phyloP scores from a whole-genome alignment of 2,888 invertebrate species.

The Drosophila stalkeri region DNA sequence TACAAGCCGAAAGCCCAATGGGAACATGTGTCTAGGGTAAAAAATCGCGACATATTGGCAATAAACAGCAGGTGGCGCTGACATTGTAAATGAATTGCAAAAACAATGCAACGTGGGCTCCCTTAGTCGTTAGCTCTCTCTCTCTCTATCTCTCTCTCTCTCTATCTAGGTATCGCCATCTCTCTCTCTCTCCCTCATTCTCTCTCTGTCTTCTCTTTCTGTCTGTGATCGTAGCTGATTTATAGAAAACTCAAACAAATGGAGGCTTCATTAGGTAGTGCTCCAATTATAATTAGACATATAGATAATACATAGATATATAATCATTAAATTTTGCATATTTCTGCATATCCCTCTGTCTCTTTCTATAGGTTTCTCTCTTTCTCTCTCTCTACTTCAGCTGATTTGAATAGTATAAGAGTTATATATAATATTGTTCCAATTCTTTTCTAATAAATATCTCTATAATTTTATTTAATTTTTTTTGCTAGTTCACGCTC shows the following conservation, averaged over 20 bases:
- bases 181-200: background rate
- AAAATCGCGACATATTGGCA: conserved; percentile 77
- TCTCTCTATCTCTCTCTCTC: too few relatives aligned
- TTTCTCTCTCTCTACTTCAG: too few relatives aligned
- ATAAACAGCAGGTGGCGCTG: conserved; percentile 77
- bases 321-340: too few relatives aligned
- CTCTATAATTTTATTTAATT: too few relatives aligned
- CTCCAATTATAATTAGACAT: background rate
- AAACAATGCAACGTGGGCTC: background rate
- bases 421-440: too few relatives aligned
- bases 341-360: too few relatives aligned
- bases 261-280: background rate
- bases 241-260: too few relatives aligned
- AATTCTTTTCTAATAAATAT: too few relatives aligned
- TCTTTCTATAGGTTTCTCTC: too few relatives aligned
- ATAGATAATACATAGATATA: background rate
- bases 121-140: background rate
- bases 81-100: conserved; percentile 55
- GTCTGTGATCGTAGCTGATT: background rate
- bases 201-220: background rate
- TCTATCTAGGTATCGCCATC: background rate
- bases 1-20: conserved; percentile 40
- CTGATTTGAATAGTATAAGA: too few relatives aligned
- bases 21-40: conserved; percentile 50
- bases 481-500: too few relatives aligned